Evolutionary conservation across 2,888 invertebrate genomes (phyloP).

Genomic region (Andrena praecox): DNA sequence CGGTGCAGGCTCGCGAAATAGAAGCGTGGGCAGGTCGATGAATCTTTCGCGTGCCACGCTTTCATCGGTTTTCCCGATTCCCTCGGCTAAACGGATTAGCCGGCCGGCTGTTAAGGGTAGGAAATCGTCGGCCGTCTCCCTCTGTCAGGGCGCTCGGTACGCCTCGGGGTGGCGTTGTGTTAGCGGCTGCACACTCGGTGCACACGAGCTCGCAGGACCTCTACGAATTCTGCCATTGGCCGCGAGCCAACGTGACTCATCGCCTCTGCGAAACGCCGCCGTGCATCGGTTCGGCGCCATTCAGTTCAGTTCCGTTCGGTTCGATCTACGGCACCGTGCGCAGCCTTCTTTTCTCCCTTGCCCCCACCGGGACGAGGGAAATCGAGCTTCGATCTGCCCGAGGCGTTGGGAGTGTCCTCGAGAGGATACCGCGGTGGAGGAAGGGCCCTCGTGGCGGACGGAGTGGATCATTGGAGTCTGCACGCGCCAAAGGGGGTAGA

Average conservation of each 20-base stretch:
- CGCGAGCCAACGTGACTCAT: conserved; percentile 82
- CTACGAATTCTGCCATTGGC: conserved; percentile 78
- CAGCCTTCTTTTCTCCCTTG: conserved; percentile 12
- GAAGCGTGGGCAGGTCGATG: conserved; percentile 60
- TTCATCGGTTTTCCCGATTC: conserved; percentile 13
- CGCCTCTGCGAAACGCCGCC: conserved; percentile 81
- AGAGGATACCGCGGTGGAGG: conserved; percentile 13
- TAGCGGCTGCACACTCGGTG: conserved; percentile 20
- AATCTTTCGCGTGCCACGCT: conserved; percentile 40
- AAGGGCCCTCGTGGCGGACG: conserved; percentile 1
- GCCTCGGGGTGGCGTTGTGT: conserved; percentile 37
- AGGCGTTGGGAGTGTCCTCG: conserved; percentile 46
- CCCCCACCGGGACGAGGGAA: not conserved
- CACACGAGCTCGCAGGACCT: conserved; percentile 53
- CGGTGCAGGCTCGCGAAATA: conserved; percentile 48
- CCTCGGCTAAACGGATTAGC: not conserved
- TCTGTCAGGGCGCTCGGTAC: conserved; percentile 56
- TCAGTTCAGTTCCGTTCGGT: conserved; percentile 77
- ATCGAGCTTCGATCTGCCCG: conserved; percentile 2
- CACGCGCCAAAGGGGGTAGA: conserved; percentile 11
- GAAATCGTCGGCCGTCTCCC: not conserved
- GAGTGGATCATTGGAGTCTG: not conserved
- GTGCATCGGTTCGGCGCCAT: conserved; percentile 56
- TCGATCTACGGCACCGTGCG: conserved; percentile 77
- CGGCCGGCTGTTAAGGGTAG: not conserved